phyloP scores from a whole-genome alignment of 2,797 vertebrate species.

The Clarias platycephalus region DNA sequence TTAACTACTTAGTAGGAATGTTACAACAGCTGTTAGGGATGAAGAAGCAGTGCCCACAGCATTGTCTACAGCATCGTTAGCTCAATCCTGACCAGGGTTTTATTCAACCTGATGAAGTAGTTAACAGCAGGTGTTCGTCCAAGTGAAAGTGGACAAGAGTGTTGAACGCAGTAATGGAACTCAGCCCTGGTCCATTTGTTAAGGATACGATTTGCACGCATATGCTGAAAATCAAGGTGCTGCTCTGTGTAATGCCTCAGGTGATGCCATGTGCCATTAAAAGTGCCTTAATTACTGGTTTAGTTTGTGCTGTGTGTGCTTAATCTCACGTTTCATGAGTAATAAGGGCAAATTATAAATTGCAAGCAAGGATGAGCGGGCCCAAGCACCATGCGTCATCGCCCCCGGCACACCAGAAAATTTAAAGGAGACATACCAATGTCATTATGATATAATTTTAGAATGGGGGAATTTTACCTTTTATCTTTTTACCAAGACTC shows the following conservation, averaged over 20 bases:
- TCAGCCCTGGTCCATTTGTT: neutral
- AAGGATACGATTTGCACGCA: slow-evolving; percentile 27
- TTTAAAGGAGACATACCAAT: too few species aligned
- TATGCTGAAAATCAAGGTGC: slow-evolving; percentile 41
- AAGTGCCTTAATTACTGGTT: slow-evolving; percentile 65
- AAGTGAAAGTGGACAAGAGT: slow-evolving; percentile 11
- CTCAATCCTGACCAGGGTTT: neutral
- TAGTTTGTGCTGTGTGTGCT: neutral
- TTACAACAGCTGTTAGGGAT: neutral
- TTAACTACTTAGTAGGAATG: too few species aligned
- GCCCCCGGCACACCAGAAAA: too few species aligned
- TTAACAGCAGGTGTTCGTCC: neutral
- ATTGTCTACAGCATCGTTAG: neutral
- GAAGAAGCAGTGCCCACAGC: neutral
- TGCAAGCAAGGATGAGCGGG: neutral
- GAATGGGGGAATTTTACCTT: too few species aligned
- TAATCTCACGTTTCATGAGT: neutral
- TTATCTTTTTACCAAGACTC: too few species aligned
- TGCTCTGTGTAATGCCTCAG: slow-evolving; percentile 51
- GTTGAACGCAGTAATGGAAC: slow-evolving; percentile 15
- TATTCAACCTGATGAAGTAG: neutral
- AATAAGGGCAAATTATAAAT: neutral
- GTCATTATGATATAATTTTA: too few species aligned
- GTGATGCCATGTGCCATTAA: slow-evolving; percentile 62
- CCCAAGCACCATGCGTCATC: too few species aligned